These are phyloP conservation scores for Philaenus spumarius DNA, from an alignment of 1,140 invertebrate genomes.

Conservation along the genomic window DNA sequence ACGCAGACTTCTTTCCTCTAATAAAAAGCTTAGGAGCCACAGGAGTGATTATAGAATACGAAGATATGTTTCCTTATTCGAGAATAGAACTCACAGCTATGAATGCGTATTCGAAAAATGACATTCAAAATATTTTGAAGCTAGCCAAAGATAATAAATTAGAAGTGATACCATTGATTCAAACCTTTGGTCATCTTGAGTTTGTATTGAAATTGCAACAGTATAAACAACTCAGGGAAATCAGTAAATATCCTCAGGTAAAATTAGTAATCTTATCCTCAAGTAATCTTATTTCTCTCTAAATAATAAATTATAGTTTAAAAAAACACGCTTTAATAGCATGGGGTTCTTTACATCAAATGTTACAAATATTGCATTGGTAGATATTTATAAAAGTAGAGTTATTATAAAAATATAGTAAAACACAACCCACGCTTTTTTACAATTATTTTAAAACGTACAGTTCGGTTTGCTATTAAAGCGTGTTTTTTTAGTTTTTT, in stretches of 20 bases:
- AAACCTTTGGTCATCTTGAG: constrained; percentile 63
- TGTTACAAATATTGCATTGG: no score
- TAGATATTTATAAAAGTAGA: background rate
- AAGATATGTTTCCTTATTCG: constrained; percentile 48
- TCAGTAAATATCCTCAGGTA: constrained; percentile 45
- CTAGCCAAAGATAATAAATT: constrained; percentile 12
- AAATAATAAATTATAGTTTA: no score
- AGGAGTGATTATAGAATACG: constrained; percentile 46
- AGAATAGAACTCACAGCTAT: constrained; percentile 36
- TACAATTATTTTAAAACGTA: no score
- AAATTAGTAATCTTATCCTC: no score
- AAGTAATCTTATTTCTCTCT: no score
- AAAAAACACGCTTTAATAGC: no score
- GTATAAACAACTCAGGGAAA: constrained; percentile 47
- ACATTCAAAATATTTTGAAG: constrained; percentile 13
- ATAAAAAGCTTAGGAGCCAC: constrained; percentile 47
- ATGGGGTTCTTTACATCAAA: no score
- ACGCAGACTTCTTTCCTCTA: constrained; percentile 46
- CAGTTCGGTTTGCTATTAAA: no score
- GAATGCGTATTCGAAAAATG: constrained; percentile 40
- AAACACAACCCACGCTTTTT: no score
- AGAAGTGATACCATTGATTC: constrained; percentile 58
- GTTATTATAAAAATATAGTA: no score
- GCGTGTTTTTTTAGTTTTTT: no score
- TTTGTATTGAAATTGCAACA: constrained; percentile 52